Evolutionary conservation across 2,113 vertebrate species (phyloP), one percentile per base, ranked within the genome.

Genomic region (Morone chrysops): DNA sequence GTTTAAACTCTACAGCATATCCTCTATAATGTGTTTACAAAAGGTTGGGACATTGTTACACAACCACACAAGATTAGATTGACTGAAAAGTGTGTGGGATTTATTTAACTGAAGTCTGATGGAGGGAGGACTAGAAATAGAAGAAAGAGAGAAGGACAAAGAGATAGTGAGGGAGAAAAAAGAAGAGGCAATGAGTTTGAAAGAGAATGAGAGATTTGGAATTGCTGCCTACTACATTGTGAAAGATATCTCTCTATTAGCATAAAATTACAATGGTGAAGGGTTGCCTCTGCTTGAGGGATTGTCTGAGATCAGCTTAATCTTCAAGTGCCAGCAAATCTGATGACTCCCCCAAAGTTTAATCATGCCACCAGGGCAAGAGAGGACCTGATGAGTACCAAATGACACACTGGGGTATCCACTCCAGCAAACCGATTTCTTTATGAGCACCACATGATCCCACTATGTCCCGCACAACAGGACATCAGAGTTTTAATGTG

Each of bases 341-440:
- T 88, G 88, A 92, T 90, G 90, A 89, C 82, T 77, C 74, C 67
- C 80, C 73, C 70, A 87, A 89, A 94, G 86, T 91, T 89, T 83
- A 93, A 93, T 94, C 88, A 87, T 82, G 82, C 88, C 87, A 90
- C 84, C 77, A 80, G 90, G 93, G 89, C 83, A 72, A 67, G 83
- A 74, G 80, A 90, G 41, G 76, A 81, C 81, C 84, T 71, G 89
- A 87, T 65, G 80, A 91, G 76, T 22, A 72, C 51, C 48, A 65
- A 82, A 86, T 70, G 82, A 90, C 84, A 80, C 76, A 59, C 81
- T 59, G 68, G 82, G 72, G 82, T 72, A 87, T 89, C 75, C 85
- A 80, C 71, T 86, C 65, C 79, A 79, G 65, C 53, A 72, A 78
- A 61, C 57, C 4, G n/a, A 31, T 25, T 75, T 75, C 65, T 81